Percentiles rank a stretch among this genome's conserved stretches.
phyloP scores from a whole-genome alignment of 2,888 invertebrate genomes.

The Germaria angustata region DNA sequence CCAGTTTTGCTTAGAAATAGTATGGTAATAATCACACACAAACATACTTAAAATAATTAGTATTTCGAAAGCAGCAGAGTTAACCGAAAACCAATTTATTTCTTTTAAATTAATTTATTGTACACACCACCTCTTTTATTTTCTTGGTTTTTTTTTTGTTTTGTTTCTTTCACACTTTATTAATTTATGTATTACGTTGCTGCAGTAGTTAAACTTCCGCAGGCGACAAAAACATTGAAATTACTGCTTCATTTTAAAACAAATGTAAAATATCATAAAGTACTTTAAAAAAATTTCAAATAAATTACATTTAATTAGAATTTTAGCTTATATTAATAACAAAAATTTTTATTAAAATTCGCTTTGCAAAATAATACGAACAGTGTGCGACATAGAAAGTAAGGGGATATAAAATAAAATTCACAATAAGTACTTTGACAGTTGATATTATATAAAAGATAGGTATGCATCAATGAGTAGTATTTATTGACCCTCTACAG shows the following conservation, averaged over 20 bases:
- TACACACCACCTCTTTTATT: not conserved
- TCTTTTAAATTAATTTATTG: not conserved
- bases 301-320: constrained; percentile 7
- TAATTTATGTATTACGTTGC: constrained; percentile 45
- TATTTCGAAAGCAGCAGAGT: not conserved
- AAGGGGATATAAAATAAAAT: constrained; percentile 43
- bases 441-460: not conserved
- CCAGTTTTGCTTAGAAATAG: constrained; percentile 20
- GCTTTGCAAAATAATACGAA: constrained; percentile 40
- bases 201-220: constrained; percentile 50
- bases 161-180: constrained; percentile 26
- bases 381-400: constrained; percentile 58
- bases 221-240: not conserved
- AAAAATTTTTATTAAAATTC: constrained; percentile 34
- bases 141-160: not conserved
- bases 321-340: constrained; percentile 3
- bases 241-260: not conserved
- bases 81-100: not conserved
- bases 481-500: not conserved
- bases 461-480: not conserved
- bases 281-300: not conserved
- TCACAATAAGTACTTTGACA: constrained; percentile 39
- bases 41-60: not conserved
- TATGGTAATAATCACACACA: not conserved
- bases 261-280: not conserved